Evolutionary conservation across 2,113 vertebrate genomes (phyloP), one percentile per base, ranked within the genome.

Genomic region (Struthio camelus): DNA sequence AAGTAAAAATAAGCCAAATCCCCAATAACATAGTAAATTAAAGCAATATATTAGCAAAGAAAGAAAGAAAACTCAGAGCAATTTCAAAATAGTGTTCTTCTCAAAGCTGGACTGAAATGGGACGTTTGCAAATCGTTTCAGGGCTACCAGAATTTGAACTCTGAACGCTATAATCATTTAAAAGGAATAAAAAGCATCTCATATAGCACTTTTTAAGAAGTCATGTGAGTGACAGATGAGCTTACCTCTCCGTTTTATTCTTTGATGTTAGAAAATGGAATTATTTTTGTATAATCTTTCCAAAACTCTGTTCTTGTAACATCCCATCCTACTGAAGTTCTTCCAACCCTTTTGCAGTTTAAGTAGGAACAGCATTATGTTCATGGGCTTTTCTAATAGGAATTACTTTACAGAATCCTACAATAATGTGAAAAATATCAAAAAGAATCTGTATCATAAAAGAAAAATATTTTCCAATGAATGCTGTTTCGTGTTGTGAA

Each of bases 141-240:
- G 76, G 75, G 90, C 83, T 80, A 77, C 67, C 76, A 92, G 92
- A 93, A 77, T 44, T 88, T 93, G 88, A 91, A 93, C 92, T 90
- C 72, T 93, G 95, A 96, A 92, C n/a, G n/a, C 85, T 93, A 69
- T 89, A 36, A 92, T 83, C 93, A 94, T 92, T 84, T 93, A 92
- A 95, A 95, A 94, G 71, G 69, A 92, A 70, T 79, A 94, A 90
- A 80, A 96, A 67, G 16, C 87, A 59, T 89, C 73, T 94, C 62
- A 7, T 51, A 86, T 51, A 86, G 88, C 96, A 89, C 89, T 95
- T 90, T 95, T 96, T 93, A 61, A 85, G 90, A 93, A 77, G 86
- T 87, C 72, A 62, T 24, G 11, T 50, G 86, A 93, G 85, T 94
- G 90, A 90, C 56, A 84, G 86, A 93, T 89, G 59, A 90, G 17